phyloP scores from a whole-genome alignment of 35 echinoderm and acorn worm species.

The Hemicentrotus pulcherrimus region DNA sequence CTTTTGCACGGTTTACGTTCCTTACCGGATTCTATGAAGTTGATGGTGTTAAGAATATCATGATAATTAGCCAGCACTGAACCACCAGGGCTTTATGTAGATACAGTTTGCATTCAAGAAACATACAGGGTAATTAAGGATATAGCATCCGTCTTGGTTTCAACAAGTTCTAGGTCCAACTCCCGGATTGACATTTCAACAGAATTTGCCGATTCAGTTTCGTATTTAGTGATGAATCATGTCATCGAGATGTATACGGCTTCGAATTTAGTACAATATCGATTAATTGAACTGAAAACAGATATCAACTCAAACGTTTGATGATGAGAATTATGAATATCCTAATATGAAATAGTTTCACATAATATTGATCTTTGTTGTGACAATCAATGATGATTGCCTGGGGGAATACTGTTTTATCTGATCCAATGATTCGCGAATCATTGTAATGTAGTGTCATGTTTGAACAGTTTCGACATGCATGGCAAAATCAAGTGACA shows the following conservation, averaged over 20 bases:
- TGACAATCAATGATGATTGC: not conserved
- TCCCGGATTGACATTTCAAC: too few species aligned
- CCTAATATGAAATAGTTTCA: not conserved
- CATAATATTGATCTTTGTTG: not conserved
- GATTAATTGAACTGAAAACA: not conserved
- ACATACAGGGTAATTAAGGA: too few species aligned
- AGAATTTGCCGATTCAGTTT: too few species aligned
- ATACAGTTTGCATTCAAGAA: too few species aligned
- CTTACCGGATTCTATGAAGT: too few species aligned
- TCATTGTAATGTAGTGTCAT: not conserved
- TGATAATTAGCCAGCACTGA: too few species aligned
- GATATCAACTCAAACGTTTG: not conserved
- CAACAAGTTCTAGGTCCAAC: too few species aligned
- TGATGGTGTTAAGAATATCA: too few species aligned
- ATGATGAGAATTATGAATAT: not conserved
- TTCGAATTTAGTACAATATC: not conserved
- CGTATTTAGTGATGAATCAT: not conserved
- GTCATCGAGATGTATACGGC: not conserved
- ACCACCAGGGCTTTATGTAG: too few species aligned
- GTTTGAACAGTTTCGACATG: not conserved
- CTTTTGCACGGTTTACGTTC: too few species aligned
- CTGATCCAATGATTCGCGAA: not conserved
- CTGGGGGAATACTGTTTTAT: not conserved
- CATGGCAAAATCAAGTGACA: not conserved
- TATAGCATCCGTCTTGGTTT: too few species aligned